Percentiles rank a stretch among this genome's conserved stretches.
Evolutionary conservation across 2,888 invertebrate genomes (phyloP).

Genomic region (Onchidella celtica): DNA sequence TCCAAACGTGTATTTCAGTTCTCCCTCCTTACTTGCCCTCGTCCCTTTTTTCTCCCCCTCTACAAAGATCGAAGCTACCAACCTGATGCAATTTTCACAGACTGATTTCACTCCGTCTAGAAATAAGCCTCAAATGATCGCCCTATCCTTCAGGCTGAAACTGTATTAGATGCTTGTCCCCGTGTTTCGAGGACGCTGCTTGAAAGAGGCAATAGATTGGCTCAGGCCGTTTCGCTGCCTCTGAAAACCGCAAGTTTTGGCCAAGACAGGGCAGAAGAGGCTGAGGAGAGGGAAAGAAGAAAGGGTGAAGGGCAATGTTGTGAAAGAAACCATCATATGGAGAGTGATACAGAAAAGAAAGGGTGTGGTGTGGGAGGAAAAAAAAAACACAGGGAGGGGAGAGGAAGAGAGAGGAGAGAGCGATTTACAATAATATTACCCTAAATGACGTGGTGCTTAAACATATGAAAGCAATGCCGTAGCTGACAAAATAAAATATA

Average conservation of each 20-base stretch:
- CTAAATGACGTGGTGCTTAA: too few relatives aligned
- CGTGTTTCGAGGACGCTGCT: conserved; percentile 7
- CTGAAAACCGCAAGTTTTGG: too few relatives aligned
- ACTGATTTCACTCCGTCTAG: conserved; percentile 16
- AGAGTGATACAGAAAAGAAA: neutral
- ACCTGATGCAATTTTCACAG: conserved; percentile 23
- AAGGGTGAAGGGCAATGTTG: neutral
- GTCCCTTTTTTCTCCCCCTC: too few relatives aligned
- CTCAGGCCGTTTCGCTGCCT: too few relatives aligned
- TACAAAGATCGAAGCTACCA: conserved; percentile 29
- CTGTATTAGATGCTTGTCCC: conserved; percentile 34
- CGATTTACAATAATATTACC: too few relatives aligned
- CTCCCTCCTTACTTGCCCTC: too few relatives aligned
- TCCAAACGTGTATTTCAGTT: too few relatives aligned
- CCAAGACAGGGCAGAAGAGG: neutral
- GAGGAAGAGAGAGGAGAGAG: too few relatives aligned
- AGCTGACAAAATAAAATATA: too few relatives aligned
- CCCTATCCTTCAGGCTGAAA: conserved; percentile 21
- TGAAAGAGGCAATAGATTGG: conserved; percentile 1
- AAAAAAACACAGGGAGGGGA: too few relatives aligned
- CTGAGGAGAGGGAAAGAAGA: neutral
- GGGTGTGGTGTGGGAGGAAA: neutral
- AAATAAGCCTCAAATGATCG: conserved; percentile 20
- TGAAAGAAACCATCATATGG: neutral
- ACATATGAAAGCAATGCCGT: too few relatives aligned